A percentile compares a stretch with the other conserved stretches of the same genome.
phyloP scores from a whole-genome alignment of 2,113 vertebrate genomes.

The Anser brachyrhynchus region DNA sequence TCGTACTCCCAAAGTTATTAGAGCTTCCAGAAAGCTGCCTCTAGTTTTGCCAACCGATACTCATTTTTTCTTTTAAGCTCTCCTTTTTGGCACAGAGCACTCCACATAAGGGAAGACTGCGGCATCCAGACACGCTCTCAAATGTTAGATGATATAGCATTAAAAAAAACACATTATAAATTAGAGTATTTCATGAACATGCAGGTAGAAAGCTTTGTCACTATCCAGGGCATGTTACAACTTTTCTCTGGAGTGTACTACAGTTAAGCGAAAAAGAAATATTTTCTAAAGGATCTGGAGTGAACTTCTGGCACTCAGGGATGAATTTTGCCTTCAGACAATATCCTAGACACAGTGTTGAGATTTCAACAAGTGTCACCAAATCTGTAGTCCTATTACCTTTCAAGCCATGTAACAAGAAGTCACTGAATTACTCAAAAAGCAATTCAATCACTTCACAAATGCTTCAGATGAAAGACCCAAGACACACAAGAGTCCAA shows the following conservation, averaged over 20 bases:
- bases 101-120: neutral
- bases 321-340: neutral
- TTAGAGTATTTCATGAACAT: neutral
- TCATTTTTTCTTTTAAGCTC: neutral
- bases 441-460: neutral
- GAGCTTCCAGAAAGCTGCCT: neutral
- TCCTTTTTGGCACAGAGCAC: neutral
- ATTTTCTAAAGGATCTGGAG: neutral
- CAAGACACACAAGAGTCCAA: neutral
- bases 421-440: neutral
- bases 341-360: accelerated
- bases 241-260: neutral
- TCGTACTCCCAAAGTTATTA: neutral
- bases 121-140: neutral
- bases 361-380: neutral
- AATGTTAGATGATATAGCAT: neutral
- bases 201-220: neutral
- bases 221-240: neutral
- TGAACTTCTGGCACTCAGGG: neutral
- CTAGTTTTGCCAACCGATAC: neutral
- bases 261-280: neutral
- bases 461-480: neutral
- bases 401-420: neutral
- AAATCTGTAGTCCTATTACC: neutral
- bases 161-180: neutral